Evolutionary conservation across 2,888 invertebrate genomes (phyloP), one percentile per base, ranked within the genome.

Genomic region (Metalampra italica): DNA sequence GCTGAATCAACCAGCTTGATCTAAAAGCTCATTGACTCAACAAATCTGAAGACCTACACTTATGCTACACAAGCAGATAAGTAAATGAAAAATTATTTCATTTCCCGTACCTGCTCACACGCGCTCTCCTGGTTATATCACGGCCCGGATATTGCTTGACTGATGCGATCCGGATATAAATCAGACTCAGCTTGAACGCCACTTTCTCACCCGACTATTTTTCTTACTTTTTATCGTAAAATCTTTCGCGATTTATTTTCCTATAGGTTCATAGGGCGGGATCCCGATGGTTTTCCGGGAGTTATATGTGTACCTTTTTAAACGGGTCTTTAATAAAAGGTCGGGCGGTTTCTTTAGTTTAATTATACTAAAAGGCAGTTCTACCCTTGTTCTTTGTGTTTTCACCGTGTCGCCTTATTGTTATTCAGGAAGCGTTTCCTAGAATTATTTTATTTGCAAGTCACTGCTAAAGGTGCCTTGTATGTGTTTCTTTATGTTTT

Each of bases 91-190:
- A 75, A 73, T 73, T 68, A 78, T 78, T 75, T 72, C 55, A 78
- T 78, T 75, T 78, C 76, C 75, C 53, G 3, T 51, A 68, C 60
- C 64, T 64, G 64, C 60, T 66, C 60, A 55, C 59, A 52, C 64
- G 64, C 56, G 46, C 43, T 44, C 54, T 37, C 52, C 61, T 68
- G 70, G 69, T 61, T 61, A 68, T 63, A 57, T 54, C 64, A 55
- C 54, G 46, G 53, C 45, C 72, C 79, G 79, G 78, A 78, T 78
- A 79, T 79, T 75, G 63, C 72, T 64, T 65, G 75, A 73, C 72
- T 79, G 79, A 81, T 78, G 74, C 64, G 68, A 75, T 66, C 76
- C 78, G 82, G 83, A 79, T 74, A 79, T 83, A 78, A 81, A 78
- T 76, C 78, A 71, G 62, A 68, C 67, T 64, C 57, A 52, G 55